Evolutionary conservation across 2,888 invertebrate species (phyloP), one percentile per base, ranked within the genome.

Genomic region (Steinernema scapterisci): DNA sequence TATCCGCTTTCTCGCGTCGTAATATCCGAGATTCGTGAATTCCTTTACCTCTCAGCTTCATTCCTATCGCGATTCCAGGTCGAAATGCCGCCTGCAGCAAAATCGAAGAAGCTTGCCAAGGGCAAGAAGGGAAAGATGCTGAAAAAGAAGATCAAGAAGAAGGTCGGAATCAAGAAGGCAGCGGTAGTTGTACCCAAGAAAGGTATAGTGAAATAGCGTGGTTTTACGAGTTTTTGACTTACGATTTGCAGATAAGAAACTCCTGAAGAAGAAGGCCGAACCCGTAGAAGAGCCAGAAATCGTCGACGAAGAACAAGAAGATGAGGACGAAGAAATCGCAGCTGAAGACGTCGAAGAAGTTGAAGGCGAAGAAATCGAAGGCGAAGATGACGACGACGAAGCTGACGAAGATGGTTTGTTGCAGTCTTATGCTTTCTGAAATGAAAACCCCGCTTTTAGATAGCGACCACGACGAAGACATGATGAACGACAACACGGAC

Each of bases 401-500:
- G 63, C 6, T 38, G 63, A 63, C 13, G 63, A 63, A 16, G 63
- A 63, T n/a, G 48, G 48, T 48, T 3, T 7, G 48, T 13, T 13
- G 9, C 38, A 3, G 9, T 38, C 9, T 38, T 9, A 6, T 38
- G 38, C 9, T 38, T 38, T 38, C 38, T 6, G n/a, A n/a, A n/a
- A n/a, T n/a, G n/a, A n/a, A n/a, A n/a, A n/a, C n/a, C n/a, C n/a
- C n/a, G n/a, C n/a, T 48, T 48, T 48, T 19, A 48, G 54, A 54
- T 6, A 63, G 90, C 91, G 13, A 63, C 38, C 63, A 78, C 2
- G 78, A 77, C 11, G 74, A 79, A 46, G 74, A 74, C 1, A 43
- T 73, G 13, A 73, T 75, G 25, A 77, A 76, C 25, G 81, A 80
- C 23, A 63, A 70, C 19, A 70, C 46, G 6, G 80, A 76, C 7